Percentiles rank a stretch among this genome's conserved stretches.
phyloP scores from a whole-genome alignment of 2,888 invertebrate genomes.

The Epistrophe grossulariae region DNA sequence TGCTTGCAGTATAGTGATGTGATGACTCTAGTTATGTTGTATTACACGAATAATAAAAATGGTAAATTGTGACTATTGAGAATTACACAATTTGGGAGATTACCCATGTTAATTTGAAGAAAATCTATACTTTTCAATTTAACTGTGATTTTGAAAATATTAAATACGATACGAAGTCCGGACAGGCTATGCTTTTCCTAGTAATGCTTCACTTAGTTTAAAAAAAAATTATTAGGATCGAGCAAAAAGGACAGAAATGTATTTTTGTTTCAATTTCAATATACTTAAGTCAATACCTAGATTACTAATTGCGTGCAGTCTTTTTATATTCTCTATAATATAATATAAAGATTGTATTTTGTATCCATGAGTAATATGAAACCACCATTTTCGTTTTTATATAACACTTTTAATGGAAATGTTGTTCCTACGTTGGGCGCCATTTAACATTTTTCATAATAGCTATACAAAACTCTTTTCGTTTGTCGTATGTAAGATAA shows the following conservation, averaged over 20 bases:
- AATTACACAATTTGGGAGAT: conserved; percentile 72
- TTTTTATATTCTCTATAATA: no score
- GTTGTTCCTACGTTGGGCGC: conserved; percentile 10
- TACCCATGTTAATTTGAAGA: conserved; percentile 68
- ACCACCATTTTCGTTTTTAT: not conserved
- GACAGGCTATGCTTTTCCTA: no score
- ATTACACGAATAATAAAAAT: conserved; percentile 71
- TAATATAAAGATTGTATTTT: no score
- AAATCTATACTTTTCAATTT: conserved; percentile 60
- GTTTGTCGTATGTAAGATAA: not conserved
- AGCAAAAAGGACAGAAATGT: no score
- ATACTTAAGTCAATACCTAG: no score
- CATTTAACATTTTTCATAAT: not conserved
- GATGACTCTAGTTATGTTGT: conserved; percentile 34
- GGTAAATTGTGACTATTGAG: conserved; percentile 75
- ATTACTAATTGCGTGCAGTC: no score
- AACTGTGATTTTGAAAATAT: not conserved
- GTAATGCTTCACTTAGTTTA: no score
- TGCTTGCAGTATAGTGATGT: not conserved
- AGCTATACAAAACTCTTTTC: not conserved
- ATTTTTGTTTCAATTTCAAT: no score
- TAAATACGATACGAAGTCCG: no score
- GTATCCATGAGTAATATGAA: no score
- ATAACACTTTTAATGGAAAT: not conserved
- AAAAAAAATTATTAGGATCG: no score